Conservation (phyloP, 92 coral and sea anemone species). For the Isaurus tuberculatus region DNA sequence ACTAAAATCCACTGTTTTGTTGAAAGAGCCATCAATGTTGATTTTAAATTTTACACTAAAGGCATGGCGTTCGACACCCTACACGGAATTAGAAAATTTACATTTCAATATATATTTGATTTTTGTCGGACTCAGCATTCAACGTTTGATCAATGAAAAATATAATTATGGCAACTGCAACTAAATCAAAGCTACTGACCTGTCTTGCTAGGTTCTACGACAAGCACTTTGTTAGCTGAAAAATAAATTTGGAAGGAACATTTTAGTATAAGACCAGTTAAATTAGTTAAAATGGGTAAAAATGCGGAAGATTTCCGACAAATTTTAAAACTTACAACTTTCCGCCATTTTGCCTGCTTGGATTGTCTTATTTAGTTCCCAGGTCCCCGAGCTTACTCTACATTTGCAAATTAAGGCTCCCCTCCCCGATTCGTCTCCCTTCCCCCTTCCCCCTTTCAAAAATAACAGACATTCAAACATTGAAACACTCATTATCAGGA, state of each 20-base stretch:
- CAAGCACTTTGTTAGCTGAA: constrained; percentile 45
- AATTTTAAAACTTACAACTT: constrained; percentile 65
- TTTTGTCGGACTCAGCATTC: neutral
- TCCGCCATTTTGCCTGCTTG: constrained; percentile 88
- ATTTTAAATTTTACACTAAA: neutral
- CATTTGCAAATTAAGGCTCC: neutral
- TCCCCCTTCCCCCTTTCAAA: no score
- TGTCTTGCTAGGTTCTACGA: constrained; percentile 17
- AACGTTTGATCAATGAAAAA: neutral
- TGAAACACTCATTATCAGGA: no score
- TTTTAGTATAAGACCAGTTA: constrained; percentile 1
- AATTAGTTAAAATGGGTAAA: neutral
- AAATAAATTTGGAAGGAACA: neutral
- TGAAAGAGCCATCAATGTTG: neutral
- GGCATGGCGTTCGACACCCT: neutral
- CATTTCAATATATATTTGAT: constrained; percentile 14
- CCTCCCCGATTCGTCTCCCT: no score
- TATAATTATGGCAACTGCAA: neutral
- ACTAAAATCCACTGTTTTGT: neutral
- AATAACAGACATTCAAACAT: no score
- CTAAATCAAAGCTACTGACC: neutral
- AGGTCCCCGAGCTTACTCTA: constrained; percentile 24
- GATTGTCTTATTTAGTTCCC: constrained; percentile 6
- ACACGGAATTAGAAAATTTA: constrained; percentile 31
- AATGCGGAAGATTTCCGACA: constrained; percentile 9